Evolutionary conservation across 1,140 invertebrate species (phyloP).

Genomic region (Temnothorax curvispinosus): DNA sequence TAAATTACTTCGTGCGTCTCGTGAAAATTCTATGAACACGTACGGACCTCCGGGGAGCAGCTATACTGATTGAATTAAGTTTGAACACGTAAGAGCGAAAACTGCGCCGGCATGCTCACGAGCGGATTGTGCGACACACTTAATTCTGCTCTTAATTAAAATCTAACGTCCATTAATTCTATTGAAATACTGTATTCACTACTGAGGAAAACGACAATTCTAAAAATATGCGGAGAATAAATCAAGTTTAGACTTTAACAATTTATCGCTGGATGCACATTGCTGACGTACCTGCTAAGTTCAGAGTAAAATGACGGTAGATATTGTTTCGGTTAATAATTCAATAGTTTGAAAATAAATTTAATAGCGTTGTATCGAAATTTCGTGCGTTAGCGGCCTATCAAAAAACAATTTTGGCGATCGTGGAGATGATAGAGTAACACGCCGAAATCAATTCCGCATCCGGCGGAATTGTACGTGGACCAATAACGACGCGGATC

Average conservation of each 20-base stretch:
- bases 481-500: slow-evolving; percentile 44
- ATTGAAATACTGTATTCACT: not conserved
- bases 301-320: not conserved
- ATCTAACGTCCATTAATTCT: not conserved
- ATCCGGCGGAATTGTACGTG: slow-evolving; percentile 35
- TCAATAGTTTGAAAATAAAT: slow-evolving; percentile 29
- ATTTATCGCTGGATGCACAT: not conserved
- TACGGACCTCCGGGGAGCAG: slow-evolving; percentile 33
- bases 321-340: slow-evolving; percentile 29
- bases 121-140: slow-evolving; percentile 7
- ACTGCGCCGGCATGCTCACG: not conserved
- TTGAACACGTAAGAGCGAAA: slow-evolving; percentile 34
- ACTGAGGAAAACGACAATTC: not conserved
- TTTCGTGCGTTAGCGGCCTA: slow-evolving; percentile 38
- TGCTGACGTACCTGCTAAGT: not conserved
- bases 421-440: slow-evolving; percentile 53
- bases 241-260: not conserved
- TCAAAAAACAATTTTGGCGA: slow-evolving; percentile 49
- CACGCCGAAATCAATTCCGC: slow-evolving; percentile 46
- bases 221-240: not conserved
- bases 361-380: slow-evolving; percentile 32
- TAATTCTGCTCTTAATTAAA: slow-evolving; percentile 4
- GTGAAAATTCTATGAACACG: slow-evolving; percentile 64
- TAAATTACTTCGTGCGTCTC: slow-evolving; percentile 59
- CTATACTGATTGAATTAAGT: slow-evolving; percentile 51